Evolutionary conservation across 1,140 invertebrate genomes (phyloP), one percentile per base, ranked within the genome.

Genomic region (Bombus fervidus): DNA sequence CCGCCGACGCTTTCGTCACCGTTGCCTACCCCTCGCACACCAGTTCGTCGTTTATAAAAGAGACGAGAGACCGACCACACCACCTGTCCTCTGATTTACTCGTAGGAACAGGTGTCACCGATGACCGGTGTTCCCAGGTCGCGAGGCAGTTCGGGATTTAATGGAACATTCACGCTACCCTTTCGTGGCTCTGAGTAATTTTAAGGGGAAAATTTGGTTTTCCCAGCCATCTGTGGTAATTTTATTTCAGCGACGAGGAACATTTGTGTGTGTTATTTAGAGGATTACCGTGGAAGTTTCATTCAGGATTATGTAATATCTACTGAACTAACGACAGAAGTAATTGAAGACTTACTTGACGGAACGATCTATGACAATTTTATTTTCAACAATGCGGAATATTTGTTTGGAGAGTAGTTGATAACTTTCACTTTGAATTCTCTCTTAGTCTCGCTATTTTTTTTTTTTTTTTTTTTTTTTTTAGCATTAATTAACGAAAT

Each of bases 101-200:
- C 47, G 34, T 5, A 22, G 59, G 34, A 72, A 72, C 76, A 80
- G 76, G 68, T 80, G 83, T 85, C 83, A 64, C 47, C 77, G 68
- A 85, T 68, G 41, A 83, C 31, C 81, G 72, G 69, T 37, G 71
- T n/a, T 66, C 43, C 31, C 72, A 25, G 25, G 12, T 34, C 10
- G 34, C 39, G 25, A 15, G 28, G 25, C 34, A 41, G 37, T n/a
- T 41, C 37, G 15, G 15, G 75, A 28, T 31, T 39, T 34, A 74
- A 74, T 47, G n/a, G n/a, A 34, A 74, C n/a, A 1, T n/a, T 15
- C 39, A 0, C 28, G 13, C 34, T 22, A 6, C 15, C 34, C 31
- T 25, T 69, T 34, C 31, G 64, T 37, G 34, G 68, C 34, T 39
- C 34, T 12, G 34, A 12, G 10, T 22, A 10, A 71, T 41, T 41